Percentiles rank a stretch among this genome's conserved stretches.
Conservation (phyloP, 2,113 vertebrate genomes). For the Mohoua ochrocephala region DNA sequence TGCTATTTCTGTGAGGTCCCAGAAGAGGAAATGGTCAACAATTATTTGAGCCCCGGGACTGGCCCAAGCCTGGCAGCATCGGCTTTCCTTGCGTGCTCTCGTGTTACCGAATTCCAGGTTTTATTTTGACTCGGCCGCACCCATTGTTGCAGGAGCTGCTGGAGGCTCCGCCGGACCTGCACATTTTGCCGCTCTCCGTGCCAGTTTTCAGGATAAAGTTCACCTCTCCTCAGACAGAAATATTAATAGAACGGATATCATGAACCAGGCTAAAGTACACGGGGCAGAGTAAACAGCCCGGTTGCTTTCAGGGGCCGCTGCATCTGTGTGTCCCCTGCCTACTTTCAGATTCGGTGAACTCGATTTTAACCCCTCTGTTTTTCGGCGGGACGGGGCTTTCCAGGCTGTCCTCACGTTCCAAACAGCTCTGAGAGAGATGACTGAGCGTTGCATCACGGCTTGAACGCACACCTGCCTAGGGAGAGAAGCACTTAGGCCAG, state of each 20-base stretch:
- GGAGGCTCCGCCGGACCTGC: neutral
- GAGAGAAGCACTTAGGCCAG: neutral
- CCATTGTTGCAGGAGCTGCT: neutral
- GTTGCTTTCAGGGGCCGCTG: neutral
- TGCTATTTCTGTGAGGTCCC: neutral
- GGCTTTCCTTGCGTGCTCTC: neutral
- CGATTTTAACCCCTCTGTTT: neutral
- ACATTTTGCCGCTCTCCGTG: neutral
- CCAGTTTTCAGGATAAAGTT: neutral
- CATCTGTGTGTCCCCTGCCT: neutral
- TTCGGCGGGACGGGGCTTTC: neutral
- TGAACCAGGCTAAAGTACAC: neutral
- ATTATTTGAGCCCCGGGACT: neutral
- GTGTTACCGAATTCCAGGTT: neutral
- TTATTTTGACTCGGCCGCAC: neutral
- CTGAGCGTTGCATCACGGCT: neutral
- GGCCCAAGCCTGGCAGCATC: neutral
- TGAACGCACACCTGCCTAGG: neutral
- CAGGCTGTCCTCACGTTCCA: neutral
- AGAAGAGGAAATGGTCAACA: conserved; percentile 2
- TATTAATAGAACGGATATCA: conserved; percentile 24
- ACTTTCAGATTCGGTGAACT: neutral
- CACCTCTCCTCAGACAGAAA: neutral
- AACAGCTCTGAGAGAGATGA: neutral
- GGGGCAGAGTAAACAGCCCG: neutral